Evolutionary conservation across 2,797 vertebrate species (phyloP).

Genomic region (Martes flavigula): DNA sequence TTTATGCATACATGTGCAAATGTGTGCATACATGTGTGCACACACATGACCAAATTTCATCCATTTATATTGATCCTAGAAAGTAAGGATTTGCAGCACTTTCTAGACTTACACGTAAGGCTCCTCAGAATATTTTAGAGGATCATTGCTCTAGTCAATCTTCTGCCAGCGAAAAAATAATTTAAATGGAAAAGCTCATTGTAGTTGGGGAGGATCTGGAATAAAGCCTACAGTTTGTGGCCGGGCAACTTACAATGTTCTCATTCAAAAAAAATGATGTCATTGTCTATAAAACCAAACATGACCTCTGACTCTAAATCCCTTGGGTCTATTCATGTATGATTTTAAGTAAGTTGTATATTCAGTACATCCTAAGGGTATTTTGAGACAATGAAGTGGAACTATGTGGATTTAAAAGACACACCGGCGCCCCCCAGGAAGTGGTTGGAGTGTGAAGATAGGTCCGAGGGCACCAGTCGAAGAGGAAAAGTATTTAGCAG

Average conservation of each 20-base stretch:
- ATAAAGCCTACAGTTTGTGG: neutral
- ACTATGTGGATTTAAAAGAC: neutral
- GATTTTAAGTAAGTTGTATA: neutral
- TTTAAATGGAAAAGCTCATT: neutral
- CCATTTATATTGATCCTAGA: neutral
- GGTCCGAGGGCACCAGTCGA: neutral
- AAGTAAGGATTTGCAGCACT: neutral
- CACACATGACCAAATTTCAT: fast-evolving
- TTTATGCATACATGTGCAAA: fast-evolving
- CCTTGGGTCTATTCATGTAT: neutral
- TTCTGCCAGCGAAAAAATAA: neutral
- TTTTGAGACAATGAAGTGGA: neutral
- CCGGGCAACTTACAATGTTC: fast-evolving
- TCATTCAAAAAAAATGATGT: neutral
- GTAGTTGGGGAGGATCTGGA: neutral
- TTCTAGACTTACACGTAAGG: neutral
- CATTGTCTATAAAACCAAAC: neutral
- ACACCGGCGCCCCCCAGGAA: neutral
- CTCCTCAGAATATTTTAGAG: neutral
- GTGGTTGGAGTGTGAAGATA: neutral
- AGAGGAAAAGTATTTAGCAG: neutral
- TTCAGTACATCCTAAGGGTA: neutral
- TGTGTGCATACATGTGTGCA: fast-evolving
- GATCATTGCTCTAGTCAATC: neutral
- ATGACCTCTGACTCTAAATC: neutral